These are phyloP conservation scores for Numenius arquata DNA, from an alignment of 2,113 vertebrate species.

Conservation along the genomic window DNA sequence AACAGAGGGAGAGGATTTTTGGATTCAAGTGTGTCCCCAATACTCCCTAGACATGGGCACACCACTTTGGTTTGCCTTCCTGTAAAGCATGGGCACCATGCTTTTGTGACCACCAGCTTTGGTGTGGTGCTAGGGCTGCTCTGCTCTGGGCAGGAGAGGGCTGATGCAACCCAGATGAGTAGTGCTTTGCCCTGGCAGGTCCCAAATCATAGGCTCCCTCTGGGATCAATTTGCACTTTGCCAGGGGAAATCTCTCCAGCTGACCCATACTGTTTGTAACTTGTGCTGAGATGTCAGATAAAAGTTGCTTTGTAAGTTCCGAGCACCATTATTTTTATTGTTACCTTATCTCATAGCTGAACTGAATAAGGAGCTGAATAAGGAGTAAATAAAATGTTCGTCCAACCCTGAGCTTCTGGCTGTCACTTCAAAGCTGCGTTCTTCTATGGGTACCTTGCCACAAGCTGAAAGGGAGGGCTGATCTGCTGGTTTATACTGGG, in stretches of 20 bases:
- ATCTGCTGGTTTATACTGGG: not conserved
- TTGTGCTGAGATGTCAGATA: not conserved
- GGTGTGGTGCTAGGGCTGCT: not conserved
- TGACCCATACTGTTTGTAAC: not conserved
- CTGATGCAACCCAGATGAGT: not conserved
- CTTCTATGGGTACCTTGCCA: not conserved
- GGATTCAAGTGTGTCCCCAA: not conserved
- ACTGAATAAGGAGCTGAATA: not conserved
- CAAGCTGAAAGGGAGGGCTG: not conserved
- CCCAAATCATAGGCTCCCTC: not conserved
- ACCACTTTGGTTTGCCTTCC: not conserved
- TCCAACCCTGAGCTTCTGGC: not conserved
- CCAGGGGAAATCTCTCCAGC: not conserved
- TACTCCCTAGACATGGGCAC: not conserved
- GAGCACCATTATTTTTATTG: not conserved
- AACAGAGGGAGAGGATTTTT: not conserved
- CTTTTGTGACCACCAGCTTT: not conserved
- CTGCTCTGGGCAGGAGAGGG: rapidly evolving
- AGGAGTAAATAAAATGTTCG: not conserved
- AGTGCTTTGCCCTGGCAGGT: not conserved
- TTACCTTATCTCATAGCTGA: not conserved
- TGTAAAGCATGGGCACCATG: not conserved
- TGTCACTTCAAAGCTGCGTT: conserved; percentile 2
- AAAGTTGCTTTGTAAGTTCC: not conserved
- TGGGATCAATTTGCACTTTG: not conserved